phyloP scores from a whole-genome alignment of 1,140 invertebrate species.

The Brachionus asplanchnoidis region DNA sequence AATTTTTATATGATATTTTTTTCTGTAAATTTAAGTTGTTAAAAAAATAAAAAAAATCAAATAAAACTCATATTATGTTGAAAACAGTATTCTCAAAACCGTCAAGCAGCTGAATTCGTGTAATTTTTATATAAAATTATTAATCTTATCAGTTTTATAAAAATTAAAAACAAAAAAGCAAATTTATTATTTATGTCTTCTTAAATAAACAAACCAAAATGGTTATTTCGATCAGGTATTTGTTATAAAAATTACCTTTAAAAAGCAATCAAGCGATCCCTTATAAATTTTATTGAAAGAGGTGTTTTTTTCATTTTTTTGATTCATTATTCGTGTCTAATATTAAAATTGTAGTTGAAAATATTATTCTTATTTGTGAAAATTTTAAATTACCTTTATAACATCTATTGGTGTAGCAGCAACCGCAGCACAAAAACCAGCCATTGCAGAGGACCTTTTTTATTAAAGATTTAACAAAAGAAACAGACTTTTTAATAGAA shows the following conservation, averaged over 20 bases:
- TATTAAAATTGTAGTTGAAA: constrained; percentile 47
- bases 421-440: constrained; percentile 53
- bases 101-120: no score
- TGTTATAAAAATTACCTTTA: constrained; percentile 59
- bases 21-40: no score
- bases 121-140: no score
- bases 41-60: no score
- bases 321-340: constrained; percentile 81
- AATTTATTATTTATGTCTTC: no score
- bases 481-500: neutral
- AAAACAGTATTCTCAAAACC: no score
- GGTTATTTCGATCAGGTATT: neutral
- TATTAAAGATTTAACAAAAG: neutral
- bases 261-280: constrained; percentile 51
- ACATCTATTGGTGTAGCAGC: constrained; percentile 56
- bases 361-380: no score
- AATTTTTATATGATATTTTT: no score
- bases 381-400: constrained; percentile 48
- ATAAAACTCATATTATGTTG: no score
- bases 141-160: no score
- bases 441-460: constrained; percentile 45
- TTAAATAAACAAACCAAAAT: no score
- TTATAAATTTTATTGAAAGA: constrained; percentile 47
- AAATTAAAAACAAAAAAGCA: no score
- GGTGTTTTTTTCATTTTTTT: constrained; percentile 50